phyloP scores from a whole-genome alignment of 2,797 vertebrate genomes.

The Carapus acus region DNA sequence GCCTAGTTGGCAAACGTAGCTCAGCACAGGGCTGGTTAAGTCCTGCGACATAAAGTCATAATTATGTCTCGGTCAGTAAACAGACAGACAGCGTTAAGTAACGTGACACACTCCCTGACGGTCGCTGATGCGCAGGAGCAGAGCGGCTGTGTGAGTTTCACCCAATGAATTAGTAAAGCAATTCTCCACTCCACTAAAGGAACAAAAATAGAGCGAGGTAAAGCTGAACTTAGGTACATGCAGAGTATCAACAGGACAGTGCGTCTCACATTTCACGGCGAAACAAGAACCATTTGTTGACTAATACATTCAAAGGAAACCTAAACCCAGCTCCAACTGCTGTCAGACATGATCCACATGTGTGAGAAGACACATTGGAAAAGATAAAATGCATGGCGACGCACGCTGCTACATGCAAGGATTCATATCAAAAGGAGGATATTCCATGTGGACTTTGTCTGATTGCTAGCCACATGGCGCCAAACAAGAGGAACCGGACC shows the following conservation, averaged over 20 bases:
- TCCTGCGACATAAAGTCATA: conserved; percentile 14
- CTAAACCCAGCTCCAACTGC: not conserved
- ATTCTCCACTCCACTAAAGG: conserved; percentile 15
- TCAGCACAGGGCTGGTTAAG: conserved; percentile 17
- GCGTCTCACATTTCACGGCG: conserved; percentile 33
- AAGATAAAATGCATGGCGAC: too few relatives aligned
- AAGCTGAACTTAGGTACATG: conserved; percentile 11
- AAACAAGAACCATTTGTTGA: not conserved
- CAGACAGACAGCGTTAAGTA: conserved; percentile 24
- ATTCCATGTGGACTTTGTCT: conserved; percentile 21
- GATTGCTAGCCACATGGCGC: conserved; percentile 19
- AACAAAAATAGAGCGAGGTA: conserved; percentile 26
- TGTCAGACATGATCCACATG: not conserved
- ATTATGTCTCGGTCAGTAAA: conserved; percentile 13
- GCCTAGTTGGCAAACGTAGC: not conserved
- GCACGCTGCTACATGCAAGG: conserved; percentile 13
- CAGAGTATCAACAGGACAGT: not conserved
- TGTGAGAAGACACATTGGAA: too few relatives aligned
- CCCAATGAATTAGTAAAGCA: conserved; percentile 12
- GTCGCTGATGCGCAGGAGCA: not conserved
- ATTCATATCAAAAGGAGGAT: conserved; percentile 15
- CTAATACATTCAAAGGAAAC: not conserved
- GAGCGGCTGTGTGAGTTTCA: not conserved
- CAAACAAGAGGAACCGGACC: conserved; percentile 26
- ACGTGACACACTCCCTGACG: conserved; percentile 10